Evolutionary conservation across 2,888 invertebrate species (phyloP), one percentile per base, ranked within the genome.

Genomic region (Philhelius pedissequus): DNA sequence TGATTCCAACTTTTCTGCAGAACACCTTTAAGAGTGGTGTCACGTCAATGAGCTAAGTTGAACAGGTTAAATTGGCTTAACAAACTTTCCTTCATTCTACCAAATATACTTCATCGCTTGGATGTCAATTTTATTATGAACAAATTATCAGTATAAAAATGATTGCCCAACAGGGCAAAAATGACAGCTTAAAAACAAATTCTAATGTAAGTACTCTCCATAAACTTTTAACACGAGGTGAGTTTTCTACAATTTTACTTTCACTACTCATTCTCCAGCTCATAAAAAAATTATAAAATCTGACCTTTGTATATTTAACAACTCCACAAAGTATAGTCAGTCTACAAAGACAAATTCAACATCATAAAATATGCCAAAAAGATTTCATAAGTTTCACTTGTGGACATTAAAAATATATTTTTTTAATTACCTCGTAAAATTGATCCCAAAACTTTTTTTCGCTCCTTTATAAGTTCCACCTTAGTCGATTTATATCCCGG

Each of bases 391-490:
- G 2, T 25, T 30, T 18, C 20, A 13, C 56, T 56, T 20, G 20
- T 18, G 13, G 35, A 40, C 27, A 64, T 32, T 1, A 64, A 48
- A 45, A n/a, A 7, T n/a, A 64, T 0, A 48, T 43, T 22, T 43
- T 22, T 38, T 25, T 48, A 78, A 75, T 79, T 80, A 80, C 80
- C 84, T 84, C 27, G 48, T 32, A 32, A 58, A 66, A 73, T 54
- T 30, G 25, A 15, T 32, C 45, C 43, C 58, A 38, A 40, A 66
- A 9, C 15, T 6, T 60, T 38, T 38, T 38, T 45, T 35, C 45
- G 6, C 11, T 62, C 30, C 22, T 9, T 40, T 27, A n/a, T 18
- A 9, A 32, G 25, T 60, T 32, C 40, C 74, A 70, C 58, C 48
- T 50, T 60, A 52, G 48, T 70, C 13, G 18, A 22, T 58, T 48